Evolutionary conservation across 2,113 vertebrate genomes (phyloP).

Genomic region (Speoplatyrhinus poulsoni): DNA sequence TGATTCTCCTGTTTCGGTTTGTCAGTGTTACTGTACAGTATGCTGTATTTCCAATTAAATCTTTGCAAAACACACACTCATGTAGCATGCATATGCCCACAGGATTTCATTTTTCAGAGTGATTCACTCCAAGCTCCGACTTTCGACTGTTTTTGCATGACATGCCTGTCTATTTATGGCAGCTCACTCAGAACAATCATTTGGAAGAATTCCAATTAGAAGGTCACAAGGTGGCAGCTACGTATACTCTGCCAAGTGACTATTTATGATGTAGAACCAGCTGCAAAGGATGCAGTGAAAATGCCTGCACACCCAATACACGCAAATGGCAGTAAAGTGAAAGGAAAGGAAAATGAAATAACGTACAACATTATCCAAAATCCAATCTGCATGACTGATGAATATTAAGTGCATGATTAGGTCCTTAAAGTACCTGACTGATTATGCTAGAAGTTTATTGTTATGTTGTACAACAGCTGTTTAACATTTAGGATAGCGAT

Average conservation of each 20-base stretch:
- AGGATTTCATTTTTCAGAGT: conserved; percentile 13
- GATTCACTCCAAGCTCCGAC: conserved; percentile 14
- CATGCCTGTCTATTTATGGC: not conserved
- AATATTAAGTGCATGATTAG: too few relatives aligned
- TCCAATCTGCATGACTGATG: too few relatives aligned
- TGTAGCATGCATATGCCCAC: conserved; percentile 10
- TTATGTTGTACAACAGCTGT: too few relatives aligned
- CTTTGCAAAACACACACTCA: conserved; percentile 4
- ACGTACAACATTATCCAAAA: too few relatives aligned
- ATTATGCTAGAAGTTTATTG: too few relatives aligned
- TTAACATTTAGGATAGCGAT: too few relatives aligned
- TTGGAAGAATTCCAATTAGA: not conserved
- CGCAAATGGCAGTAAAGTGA: too few relatives aligned
- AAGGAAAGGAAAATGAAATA: too few relatives aligned
- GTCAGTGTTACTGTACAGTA: not conserved
- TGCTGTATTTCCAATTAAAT: conserved; percentile 3
- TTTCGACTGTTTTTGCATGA: conserved; percentile 8
- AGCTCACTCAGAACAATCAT: conserved; percentile 7
- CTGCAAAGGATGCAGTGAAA: too few relatives aligned
- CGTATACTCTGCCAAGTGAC: conserved; percentile 6
- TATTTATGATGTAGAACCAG: not conserved
- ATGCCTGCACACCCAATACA: too few relatives aligned
- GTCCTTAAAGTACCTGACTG: too few relatives aligned
- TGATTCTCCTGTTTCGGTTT: conserved; percentile 2
- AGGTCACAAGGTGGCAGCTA: conserved; percentile 5